Evolutionary conservation across 1,140 invertebrate species (phyloP), one percentile per base, ranked within the genome.

Genomic region (Fopius arisanus): DNA sequence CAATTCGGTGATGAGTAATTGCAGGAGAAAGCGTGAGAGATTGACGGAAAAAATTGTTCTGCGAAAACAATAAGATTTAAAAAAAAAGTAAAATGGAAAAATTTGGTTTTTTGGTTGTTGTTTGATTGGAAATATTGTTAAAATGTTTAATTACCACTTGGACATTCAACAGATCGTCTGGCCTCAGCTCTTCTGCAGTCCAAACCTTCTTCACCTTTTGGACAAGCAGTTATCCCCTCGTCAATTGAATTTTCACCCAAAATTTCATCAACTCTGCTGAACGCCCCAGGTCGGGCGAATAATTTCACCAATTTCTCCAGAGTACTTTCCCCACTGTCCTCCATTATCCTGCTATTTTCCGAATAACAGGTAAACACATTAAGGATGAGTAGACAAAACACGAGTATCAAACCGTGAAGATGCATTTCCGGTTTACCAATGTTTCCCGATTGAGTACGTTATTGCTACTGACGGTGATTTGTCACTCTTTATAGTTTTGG

Each of bases 181-280:
- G 88, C 87, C 77, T 88, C 87, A 9, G 84, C 82, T 75, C 86
- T 82, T 75, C 87, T 78, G 70, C 88, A 89, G 72, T 87, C 86
- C 28, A 89, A 77, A 12, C 88, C 88, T 40, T 88, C 85, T 1
- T 88, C 86, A n/a, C 87, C 87, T 73, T 83, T 81, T 2, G 87
- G 86, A 72, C 88, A 89, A 59, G 79, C 80, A 16, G 81, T 79
- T 21, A 77, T 59, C 14, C 19, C 81, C 7, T 83, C 82, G 41
- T 83, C 80, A 26, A 85, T 79, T 9, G 80, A 81, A 75, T 84
- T 85, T 54, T 88, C 88, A 14, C 85, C 87, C 7, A 89, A 83
- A 54, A 88, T 86, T 12, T 78, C 78, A 62, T 87, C 78, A 0
- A 86, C 86, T 83, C 88, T 70, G 70, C 84, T 87, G 67, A 89